These are phyloP conservation scores for Percopsis transmontana DNA, from an alignment of 2,113 vertebrate species.

Conservation along the genomic window DNA sequence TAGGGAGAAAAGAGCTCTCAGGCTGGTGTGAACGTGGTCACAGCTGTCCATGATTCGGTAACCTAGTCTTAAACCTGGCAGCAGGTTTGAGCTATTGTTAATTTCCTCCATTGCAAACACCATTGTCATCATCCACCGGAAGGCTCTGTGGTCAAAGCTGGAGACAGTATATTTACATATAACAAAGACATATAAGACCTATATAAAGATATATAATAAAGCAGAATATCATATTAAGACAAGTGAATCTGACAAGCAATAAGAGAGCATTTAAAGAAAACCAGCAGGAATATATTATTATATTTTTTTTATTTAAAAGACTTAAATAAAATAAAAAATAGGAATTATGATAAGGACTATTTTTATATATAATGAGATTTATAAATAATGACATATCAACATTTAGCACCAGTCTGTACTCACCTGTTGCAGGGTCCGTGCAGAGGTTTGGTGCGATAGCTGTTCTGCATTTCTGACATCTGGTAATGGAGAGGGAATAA, in stretches of 20 bases:
- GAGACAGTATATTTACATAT: background rate
- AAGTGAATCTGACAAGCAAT: too few relatives aligned
- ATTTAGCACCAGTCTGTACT: constrained; percentile 31
- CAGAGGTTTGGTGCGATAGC: constrained; percentile 57
- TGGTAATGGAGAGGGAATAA: constrained; percentile 75
- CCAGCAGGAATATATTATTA: background rate
- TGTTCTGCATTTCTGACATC: constrained; percentile 40
- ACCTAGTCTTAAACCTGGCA: constrained; percentile 71
- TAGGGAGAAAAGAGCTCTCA: constrained; percentile 63
- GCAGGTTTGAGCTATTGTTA: constrained; percentile 64
- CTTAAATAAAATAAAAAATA: background rate
- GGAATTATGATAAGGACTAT: background rate
- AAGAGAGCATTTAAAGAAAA: too few relatives aligned
- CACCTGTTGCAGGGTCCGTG: constrained; percentile 67
- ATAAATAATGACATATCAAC: background rate
- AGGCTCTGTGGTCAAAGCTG: constrained; percentile 72
- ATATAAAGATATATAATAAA: too few relatives aligned
- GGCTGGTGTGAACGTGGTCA: constrained; percentile 71
- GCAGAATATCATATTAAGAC: too few relatives aligned
- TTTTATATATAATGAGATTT: too few relatives aligned
- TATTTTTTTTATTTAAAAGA: too few relatives aligned
- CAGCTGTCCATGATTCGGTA: constrained; percentile 75
- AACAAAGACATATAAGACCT: too few relatives aligned
- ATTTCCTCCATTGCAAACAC: constrained; percentile 76
- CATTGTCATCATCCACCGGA: constrained; percentile 73